Evolutionary conservation across 2,113 vertebrate genomes (phyloP).

Genomic region (Lasiurus borealis): DNA sequence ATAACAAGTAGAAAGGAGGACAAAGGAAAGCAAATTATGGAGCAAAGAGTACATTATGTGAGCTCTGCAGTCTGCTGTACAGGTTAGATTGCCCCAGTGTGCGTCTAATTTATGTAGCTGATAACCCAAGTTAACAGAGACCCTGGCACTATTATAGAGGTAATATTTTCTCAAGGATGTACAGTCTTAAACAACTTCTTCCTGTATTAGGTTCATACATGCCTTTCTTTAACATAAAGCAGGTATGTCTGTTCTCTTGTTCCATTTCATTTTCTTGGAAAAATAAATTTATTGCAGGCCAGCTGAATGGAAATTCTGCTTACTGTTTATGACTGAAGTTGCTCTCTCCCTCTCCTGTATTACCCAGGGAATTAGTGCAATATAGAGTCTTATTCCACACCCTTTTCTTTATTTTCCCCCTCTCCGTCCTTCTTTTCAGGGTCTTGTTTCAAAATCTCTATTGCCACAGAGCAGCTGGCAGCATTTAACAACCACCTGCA

Average conservation of each 20-base stretch:
- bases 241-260: conserved; percentile 81
- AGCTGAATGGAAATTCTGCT: conserved; percentile 85
- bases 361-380: conserved; percentile 74
- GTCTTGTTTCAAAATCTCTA: conserved; percentile 80
- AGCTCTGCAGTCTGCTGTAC: conserved; percentile 35
- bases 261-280: conserved; percentile 84
- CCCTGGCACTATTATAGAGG: conserved; percentile 82
- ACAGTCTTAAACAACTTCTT: conserved; percentile 82
- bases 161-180: conserved; percentile 83
- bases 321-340: conserved; percentile 82
- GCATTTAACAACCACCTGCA: conserved; percentile 88
- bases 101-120: conserved; percentile 81
- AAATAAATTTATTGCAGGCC: conserved; percentile 80
- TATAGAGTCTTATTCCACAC: conserved; percentile 78
- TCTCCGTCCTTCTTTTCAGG: conserved; percentile 67
- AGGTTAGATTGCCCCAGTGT: conserved; percentile 73
- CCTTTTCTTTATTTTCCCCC: conserved; percentile 81
- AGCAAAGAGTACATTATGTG: conserved; percentile 18
- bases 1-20: not conserved
- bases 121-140: conserved; percentile 83
- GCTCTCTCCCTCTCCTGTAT: conserved; percentile 68
- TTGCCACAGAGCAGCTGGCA: conserved; percentile 87
- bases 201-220: conserved; percentile 78
- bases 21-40: conserved; percentile 73
- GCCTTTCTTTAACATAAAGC: conserved; percentile 81